Evolutionary conservation across 2,797 vertebrate species (phyloP).

Genomic region (Rhynchonycteris naso): DNA sequence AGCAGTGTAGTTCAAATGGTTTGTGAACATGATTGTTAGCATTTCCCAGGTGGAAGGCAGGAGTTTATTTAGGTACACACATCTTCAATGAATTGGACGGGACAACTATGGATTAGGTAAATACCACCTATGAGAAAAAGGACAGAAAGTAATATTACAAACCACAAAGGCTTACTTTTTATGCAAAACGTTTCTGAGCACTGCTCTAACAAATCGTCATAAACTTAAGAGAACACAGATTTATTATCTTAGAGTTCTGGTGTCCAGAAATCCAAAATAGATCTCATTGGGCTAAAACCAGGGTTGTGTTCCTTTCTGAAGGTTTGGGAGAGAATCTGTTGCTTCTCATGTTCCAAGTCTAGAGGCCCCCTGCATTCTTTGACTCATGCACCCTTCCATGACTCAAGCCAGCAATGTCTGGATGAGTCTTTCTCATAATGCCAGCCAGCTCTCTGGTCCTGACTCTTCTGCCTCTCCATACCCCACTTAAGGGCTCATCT

Average conservation of each 20-base stretch:
- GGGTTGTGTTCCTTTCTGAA: neutral
- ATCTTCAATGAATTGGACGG: neutral
- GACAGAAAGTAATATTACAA: neutral
- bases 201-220: neutral
- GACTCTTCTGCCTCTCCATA: neutral
- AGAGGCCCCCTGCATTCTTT: neutral
- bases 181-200: neutral
- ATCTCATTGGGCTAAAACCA: neutral
- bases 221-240: neutral
- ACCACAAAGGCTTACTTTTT: neutral
- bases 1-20: neutral
- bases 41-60: neutral
- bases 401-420: neutral
- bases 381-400: rapidly evolving
- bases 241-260: neutral
- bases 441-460: neutral
- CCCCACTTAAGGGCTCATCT: neutral
- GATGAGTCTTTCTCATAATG: neutral
- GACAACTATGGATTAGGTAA: neutral
- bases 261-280: neutral
- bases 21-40: neutral
- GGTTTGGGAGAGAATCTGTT: neutral
- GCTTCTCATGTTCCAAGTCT: neutral
- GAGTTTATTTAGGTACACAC: neutral
- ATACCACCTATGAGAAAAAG: neutral